Evolutionary conservation across 35 echinoderm and acorn worm genomes (phyloP).

Genomic region (Lytechinus variegatus): DNA sequence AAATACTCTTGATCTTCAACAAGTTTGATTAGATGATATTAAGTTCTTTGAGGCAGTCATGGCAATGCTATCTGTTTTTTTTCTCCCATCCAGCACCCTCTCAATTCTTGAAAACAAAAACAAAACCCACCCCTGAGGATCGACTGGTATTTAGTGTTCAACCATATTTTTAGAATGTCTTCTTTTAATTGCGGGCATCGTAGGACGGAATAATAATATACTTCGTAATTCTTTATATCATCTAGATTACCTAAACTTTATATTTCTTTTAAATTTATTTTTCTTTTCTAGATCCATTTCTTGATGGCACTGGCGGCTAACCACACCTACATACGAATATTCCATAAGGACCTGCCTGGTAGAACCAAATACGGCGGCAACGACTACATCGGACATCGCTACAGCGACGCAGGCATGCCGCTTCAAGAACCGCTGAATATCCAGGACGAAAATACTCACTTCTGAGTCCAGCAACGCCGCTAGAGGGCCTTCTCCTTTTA

Average conservation of each 20-base stretch:
- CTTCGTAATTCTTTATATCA: background rate
- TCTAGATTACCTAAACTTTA: background rate
- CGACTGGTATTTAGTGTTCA: background rate
- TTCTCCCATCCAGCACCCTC: no score
- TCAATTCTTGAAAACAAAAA: no score
- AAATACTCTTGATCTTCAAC: no score
- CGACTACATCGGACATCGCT: constrained; percentile 74
- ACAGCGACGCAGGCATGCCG: constrained; percentile 79
- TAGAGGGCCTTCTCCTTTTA: background rate
- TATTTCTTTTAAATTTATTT: background rate
- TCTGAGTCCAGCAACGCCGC: constrained; percentile 59
- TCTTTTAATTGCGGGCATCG: background rate
- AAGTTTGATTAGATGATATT: no score
- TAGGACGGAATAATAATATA: background rate
- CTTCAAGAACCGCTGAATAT: constrained; percentile 90
- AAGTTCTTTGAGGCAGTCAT: no score
- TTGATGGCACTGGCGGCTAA: constrained; percentile 91
- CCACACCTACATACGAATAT: constrained; percentile 88
- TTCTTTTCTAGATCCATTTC: constrained; percentile 75
- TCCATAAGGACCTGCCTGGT: constrained; percentile 73
- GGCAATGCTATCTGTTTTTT: no score
- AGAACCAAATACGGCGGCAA: constrained; percentile 80
- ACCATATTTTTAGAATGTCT: background rate
- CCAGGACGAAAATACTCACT: constrained; percentile 84
- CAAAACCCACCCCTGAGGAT: no score